Evolutionary conservation across 2,113 vertebrate species (phyloP).

Genomic region (Marcusenius ussheri): DNA sequence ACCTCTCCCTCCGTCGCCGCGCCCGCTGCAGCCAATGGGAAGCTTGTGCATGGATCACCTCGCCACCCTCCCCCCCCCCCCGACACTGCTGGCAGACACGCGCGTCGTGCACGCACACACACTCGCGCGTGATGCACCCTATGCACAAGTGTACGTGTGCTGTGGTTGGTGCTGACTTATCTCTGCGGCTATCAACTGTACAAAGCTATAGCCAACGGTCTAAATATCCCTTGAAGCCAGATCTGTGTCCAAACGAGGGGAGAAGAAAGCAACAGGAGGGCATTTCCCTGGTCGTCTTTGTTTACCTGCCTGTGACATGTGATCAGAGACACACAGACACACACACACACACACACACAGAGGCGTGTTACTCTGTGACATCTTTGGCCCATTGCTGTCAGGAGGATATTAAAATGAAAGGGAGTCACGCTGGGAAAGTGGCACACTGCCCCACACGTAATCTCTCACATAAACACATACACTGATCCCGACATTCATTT

Average conservation of each 20-base stretch:
- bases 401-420: not conserved
- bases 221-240: not conserved
- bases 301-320: not conserved
- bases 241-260: not conserved
- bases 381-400: not conserved
- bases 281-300: not conserved
- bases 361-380: not conserved
- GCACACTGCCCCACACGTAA: not conserved
- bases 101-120: conserved; percentile 16
- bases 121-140: not conserved
- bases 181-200: not conserved
- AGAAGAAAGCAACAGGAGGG: not conserved
- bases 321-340: not conserved
- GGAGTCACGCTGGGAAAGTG: not conserved
- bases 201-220: not conserved
- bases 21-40: conserved; percentile 53
- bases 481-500: not conserved
- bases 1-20: conserved; percentile 53
- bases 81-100: conserved; percentile 53
- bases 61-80: conserved; percentile 28
- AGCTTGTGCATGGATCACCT: conserved; percentile 65
- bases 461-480: not conserved
- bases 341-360: not conserved
- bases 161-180: not conserved
- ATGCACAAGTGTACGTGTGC: not conserved